Evolutionary conservation across 2,888 invertebrate species (phyloP).

Genomic region (Drosophila parthenogenetica): DNA sequence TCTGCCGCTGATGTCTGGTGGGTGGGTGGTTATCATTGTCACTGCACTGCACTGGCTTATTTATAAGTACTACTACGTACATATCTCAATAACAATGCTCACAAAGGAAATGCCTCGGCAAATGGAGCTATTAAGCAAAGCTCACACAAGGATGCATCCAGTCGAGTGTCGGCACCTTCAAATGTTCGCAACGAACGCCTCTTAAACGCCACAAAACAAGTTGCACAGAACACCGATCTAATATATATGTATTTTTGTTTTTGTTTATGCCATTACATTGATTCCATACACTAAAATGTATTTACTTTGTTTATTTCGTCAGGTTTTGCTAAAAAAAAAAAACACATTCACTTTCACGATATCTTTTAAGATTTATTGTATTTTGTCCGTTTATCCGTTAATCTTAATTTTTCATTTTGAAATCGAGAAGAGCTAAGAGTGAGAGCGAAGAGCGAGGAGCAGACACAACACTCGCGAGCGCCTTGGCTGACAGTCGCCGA

Average conservation of each 20-base stretch:
- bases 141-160: conserved; percentile 33
- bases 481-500: conserved; percentile 50
- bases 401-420: conserved; percentile 14
- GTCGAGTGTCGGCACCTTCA: conserved; percentile 15
- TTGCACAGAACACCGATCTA: conserved; percentile 7
- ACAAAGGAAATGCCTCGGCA: conserved; percentile 31
- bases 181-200: neutral
- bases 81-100: conserved; percentile 35
- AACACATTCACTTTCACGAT: conserved; percentile 10
- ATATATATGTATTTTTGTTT: conserved; percentile 7
- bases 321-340: neutral
- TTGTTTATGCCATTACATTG: neutral
- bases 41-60: conserved; percentile 14
- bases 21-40: conserved; percentile 23
- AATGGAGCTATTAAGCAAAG: conserved; percentile 44
- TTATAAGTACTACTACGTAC: conserved; percentile 16
- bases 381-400: conserved; percentile 24
- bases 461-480: conserved; percentile 39
- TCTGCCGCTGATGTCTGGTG: neutral
- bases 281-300: neutral
- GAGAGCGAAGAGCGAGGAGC: conserved; percentile 6
- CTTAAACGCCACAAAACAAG: conserved; percentile 4
- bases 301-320: conserved; percentile 3
- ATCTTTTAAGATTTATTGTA: neutral
- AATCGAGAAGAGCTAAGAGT: conserved; percentile 7